Evolutionary conservation across 2,113 vertebrate species (phyloP).

Genomic region (Catharus fuscescens): DNA sequence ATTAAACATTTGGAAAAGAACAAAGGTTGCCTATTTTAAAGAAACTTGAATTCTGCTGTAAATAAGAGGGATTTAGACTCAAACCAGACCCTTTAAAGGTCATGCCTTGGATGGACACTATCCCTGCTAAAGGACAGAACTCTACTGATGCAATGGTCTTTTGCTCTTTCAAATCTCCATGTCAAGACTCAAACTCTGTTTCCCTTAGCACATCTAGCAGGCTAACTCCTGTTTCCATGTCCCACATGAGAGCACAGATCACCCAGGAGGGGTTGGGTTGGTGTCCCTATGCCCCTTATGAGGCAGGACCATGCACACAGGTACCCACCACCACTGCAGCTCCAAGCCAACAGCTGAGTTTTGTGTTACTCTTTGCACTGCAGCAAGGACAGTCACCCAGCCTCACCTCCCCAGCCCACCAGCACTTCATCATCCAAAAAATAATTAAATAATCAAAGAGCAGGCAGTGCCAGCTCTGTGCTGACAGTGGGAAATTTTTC

Average conservation of each 20-base stretch:
- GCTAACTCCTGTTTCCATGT: fast-evolving
- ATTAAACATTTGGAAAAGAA: not conserved
- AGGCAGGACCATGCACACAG: not conserved
- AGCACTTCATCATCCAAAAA: not conserved
- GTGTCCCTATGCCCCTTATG: not conserved
- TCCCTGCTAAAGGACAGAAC: not conserved
- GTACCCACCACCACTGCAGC: not conserved
- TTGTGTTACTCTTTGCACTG: not conserved
- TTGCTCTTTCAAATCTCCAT: not conserved
- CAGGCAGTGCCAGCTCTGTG: conserved; percentile 48
- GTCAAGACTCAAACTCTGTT: not conserved
- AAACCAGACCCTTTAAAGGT: not conserved
- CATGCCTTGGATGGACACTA: not conserved
- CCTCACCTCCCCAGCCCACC: not conserved
- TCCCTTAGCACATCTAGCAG: not conserved
- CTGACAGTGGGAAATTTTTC: conserved; percentile 62
- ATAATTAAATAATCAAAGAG: not conserved
- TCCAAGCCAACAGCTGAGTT: not conserved
- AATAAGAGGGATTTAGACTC: not conserved
- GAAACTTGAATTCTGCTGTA: not conserved
- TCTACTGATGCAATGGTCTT: not conserved
- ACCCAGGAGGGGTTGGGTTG: not conserved
- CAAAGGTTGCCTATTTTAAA: not conserved
- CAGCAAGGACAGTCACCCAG: not conserved
- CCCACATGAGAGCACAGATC: fast-evolving